phyloP scores from a whole-genome alignment of 1,140 invertebrate species.

The Hesperophylax magnus region DNA sequence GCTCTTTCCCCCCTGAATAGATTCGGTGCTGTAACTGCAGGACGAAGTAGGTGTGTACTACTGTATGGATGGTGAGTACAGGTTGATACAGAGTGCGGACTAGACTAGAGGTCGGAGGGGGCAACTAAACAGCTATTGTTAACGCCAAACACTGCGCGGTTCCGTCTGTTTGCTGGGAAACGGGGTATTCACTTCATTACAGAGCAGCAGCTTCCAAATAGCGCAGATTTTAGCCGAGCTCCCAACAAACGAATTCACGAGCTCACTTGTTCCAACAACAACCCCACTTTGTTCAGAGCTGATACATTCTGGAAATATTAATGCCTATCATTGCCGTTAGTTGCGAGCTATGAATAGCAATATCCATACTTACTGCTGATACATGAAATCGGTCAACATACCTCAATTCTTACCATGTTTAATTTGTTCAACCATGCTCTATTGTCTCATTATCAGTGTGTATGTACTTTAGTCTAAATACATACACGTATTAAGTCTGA shows the following conservation, averaged over 20 bases:
- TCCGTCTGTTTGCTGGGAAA: constrained; percentile 37
- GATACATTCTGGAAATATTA: background rate
- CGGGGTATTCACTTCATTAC: constrained; percentile 49
- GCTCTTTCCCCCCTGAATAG: background rate
- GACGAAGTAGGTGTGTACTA: too few relatives aligned
- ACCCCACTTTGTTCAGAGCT: background rate
- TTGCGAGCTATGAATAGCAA: background rate
- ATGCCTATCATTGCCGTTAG: background rate
- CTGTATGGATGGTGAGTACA: too few relatives aligned
- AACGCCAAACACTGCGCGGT: constrained; percentile 39
- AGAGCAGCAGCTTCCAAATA: constrained; percentile 39
- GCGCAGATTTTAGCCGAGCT: constrained; percentile 28
- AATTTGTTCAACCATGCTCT: too few relatives aligned
- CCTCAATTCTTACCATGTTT: too few relatives aligned
- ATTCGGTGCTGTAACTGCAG: too few relatives aligned
- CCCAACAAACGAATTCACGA: constrained; percentile 8
- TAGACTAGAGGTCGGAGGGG: background rate
- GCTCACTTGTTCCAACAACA: constrained; percentile 25
- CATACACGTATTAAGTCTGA: too few relatives aligned
- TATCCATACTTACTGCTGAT: background rate
- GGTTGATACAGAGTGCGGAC: background rate
- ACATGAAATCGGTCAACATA: too few relatives aligned
- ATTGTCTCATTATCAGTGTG: too few relatives aligned
- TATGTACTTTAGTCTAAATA: too few relatives aligned
- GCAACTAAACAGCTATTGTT: constrained; percentile 46